These are phyloP conservation scores for Catharus fuscescens DNA, from an alignment of 2,113 vertebrate species.

Conservation along the genomic window DNA sequence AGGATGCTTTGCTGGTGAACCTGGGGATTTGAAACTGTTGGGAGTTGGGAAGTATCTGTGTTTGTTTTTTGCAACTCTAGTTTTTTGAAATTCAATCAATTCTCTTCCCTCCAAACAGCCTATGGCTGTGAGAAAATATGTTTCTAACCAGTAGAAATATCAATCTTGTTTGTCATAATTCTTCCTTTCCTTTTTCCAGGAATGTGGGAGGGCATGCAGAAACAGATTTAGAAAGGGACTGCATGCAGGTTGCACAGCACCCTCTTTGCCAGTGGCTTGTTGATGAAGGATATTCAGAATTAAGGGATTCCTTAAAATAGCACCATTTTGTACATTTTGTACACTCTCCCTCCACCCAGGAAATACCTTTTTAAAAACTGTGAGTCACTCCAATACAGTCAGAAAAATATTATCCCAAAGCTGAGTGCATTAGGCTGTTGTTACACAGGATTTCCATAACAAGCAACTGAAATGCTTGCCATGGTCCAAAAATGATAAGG, in stretches of 20 bases:
- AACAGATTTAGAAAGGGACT: not conserved
- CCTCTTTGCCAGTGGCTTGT: not conserved
- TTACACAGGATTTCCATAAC: constrained; percentile 57
- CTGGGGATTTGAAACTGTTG: not conserved
- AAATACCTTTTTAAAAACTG: constrained; percentile 6
- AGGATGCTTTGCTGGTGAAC: not conserved
- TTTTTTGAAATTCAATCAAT: not conserved
- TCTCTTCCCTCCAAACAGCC: not conserved
- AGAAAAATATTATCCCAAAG: not conserved
- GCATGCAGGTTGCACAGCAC: accelerated
- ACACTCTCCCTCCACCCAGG: not conserved
- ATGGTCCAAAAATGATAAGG: not conserved
- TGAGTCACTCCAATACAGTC: not conserved
- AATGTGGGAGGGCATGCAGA: not conserved
- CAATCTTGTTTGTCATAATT: not conserved
- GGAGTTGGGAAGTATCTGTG: not conserved
- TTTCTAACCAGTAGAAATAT: not conserved
- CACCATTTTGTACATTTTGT: not conserved
- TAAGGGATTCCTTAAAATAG: not conserved
- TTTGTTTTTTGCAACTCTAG: not conserved
- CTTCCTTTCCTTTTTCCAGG: not conserved
- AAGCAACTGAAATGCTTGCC: not conserved
- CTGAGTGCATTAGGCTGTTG: not conserved
- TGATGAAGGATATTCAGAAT: not conserved
- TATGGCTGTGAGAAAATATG: not conserved